Percentiles rank a stretch among this genome's conserved stretches.
Evolutionary conservation across 1,140 invertebrate species (phyloP).

Genomic region (Lycorma delicatula): DNA sequence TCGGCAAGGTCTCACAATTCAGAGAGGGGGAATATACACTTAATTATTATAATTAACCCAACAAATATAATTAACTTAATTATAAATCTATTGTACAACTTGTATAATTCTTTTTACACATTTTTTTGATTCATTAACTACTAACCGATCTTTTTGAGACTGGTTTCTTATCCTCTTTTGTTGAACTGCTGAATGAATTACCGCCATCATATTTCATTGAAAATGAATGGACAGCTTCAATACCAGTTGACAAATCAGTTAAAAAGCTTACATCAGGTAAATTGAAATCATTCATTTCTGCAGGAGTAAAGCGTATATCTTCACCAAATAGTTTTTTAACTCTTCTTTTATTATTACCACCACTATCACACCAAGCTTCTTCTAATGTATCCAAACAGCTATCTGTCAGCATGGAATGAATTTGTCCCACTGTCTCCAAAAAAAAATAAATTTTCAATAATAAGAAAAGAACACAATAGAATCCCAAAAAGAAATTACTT

Average conservation of each 20-base stretch:
- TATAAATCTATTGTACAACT: too few species aligned
- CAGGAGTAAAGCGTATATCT: background rate
- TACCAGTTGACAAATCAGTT: conserved; percentile 2
- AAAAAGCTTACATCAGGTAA: conserved; percentile 24
- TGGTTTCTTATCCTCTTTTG: too few species aligned
- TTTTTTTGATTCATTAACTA: conserved; percentile 28
- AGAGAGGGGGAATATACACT: too few species aligned
- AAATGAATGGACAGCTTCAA: conserved; percentile 16
- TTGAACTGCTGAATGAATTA: too few species aligned
- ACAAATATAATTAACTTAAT: too few species aligned
- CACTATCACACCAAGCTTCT: background rate
- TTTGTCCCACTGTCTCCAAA: conserved; percentile 40
- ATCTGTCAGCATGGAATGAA: conserved; percentile 31
- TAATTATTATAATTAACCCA: too few species aligned
- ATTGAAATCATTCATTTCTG: conserved; percentile 6
- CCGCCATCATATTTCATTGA: conserved; percentile 23
- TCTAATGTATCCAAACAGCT: conserved; percentile 15
- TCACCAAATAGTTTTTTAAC: background rate
- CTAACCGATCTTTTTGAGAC: too few species aligned
- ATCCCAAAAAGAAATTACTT: background rate
- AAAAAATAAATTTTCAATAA: conserved; percentile 15
- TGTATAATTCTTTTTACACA: conserved; percentile 39
- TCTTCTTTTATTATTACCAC: background rate
- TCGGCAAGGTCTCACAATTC: too few species aligned
- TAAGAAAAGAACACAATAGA: background rate